phyloP scores from a whole-genome alignment of 2,113 vertebrate genomes.

The Rhadina sibilatrix region DNA sequence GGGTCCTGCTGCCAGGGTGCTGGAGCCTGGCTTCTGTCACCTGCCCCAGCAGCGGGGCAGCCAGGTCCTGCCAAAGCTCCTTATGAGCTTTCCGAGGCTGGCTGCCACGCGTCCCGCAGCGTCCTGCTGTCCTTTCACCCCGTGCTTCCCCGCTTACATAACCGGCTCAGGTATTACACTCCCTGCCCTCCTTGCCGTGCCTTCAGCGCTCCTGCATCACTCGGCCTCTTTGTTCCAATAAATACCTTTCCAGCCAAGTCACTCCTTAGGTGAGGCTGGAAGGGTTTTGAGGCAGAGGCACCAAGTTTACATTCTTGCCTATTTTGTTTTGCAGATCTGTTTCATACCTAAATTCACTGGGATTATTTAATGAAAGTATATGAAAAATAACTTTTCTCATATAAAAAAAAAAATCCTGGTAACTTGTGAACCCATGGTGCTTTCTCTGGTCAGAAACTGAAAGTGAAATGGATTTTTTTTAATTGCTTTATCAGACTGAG shows the following conservation, averaged over 20 bases:
- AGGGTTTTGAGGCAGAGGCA: neutral
- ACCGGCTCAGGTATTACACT: neutral
- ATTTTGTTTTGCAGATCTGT: neutral
- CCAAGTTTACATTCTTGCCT: neutral
- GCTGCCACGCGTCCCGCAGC: neutral
- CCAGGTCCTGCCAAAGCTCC: slow-evolving; percentile 23
- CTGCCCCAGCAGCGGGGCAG: neutral
- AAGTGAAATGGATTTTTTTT: neutral
- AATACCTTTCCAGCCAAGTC: neutral
- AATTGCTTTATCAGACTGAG: neutral
- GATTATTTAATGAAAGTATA: neutral
- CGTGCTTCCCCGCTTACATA: slow-evolving; percentile 27
- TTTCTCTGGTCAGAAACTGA: neutral
- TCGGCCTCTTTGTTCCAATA: neutral
- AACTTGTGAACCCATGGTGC: neutral
- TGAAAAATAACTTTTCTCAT: neutral
- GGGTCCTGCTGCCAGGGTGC: neutral
- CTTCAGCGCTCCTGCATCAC: neutral
- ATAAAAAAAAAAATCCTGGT: neutral
- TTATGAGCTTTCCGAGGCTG: slow-evolving; percentile 45
- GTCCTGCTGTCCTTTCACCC: slow-evolving; percentile 21
- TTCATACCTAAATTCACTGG: neutral
- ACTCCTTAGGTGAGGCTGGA: neutral
- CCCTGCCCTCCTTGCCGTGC: neutral
- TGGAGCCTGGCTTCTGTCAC: neutral